A percentile compares a stretch with the other conserved stretches of the same genome.
Conservation (phyloP, 2,113 vertebrate genomes). For the Zingel zingel region DNA sequence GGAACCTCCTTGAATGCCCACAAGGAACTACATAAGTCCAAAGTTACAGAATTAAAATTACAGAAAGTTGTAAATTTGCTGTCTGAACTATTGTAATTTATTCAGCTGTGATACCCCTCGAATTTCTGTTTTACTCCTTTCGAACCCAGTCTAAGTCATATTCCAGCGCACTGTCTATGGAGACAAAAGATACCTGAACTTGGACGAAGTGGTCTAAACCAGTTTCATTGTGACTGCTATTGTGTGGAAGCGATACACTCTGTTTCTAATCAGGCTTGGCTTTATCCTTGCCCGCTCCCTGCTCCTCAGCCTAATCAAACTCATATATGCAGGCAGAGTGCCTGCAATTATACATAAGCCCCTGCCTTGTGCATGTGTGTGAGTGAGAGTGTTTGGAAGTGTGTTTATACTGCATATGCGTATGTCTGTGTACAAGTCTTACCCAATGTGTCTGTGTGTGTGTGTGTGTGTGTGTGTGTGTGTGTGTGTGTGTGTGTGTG, state of each 20-base stretch:
- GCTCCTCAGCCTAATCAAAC: slow-evolving; percentile 81
- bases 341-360: slow-evolving; percentile 81
- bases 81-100: slow-evolving; percentile 27
- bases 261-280: slow-evolving; percentile 81
- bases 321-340: slow-evolving; percentile 83
- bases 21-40: slow-evolving; percentile 27
- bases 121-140: slow-evolving; percentile 14
- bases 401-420: slow-evolving; percentile 1
- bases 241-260: slow-evolving; percentile 76
- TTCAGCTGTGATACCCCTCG: slow-evolving; percentile 21
- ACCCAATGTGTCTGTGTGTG: slow-evolving; percentile 27
- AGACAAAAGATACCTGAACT: slow-evolving; percentile 72
- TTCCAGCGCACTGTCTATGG: slow-evolving; percentile 19
- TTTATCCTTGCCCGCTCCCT: slow-evolving; percentile 77
- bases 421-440: slow-evolving; percentile 18
- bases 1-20: not conserved
- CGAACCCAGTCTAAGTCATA: slow-evolving; percentile 43
- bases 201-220: slow-evolving; percentile 64
- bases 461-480: slow-evolving; percentile 21
- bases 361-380: slow-evolving; percentile 66
- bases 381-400: slow-evolving; percentile 30
- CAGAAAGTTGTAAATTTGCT: slow-evolving; percentile 37
- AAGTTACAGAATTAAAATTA: no score
- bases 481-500: slow-evolving; percentile 21
- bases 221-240: slow-evolving; percentile 69